Base-by-base conservation (phyloP, 2,888 invertebrate genomes). In the Muschampia plurimacula region DNA sequence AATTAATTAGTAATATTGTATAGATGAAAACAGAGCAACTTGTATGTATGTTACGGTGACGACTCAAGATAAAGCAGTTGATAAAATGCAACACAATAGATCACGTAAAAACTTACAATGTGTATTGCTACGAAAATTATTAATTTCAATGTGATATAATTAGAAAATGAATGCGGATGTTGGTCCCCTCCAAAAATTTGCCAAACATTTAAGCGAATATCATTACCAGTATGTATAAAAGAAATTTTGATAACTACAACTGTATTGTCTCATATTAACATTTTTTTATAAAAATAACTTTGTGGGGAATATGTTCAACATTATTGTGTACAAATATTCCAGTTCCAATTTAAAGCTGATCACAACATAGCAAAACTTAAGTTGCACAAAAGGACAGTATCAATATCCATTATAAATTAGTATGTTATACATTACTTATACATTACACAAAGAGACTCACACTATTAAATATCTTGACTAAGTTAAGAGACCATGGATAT, bases 381-480 rank as follows among this genome's bases (percentile, higher is more conserved):
- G 88, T 93, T 90, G 89, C 92, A 90, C 88, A 88, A 86, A 86
- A 89, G 90, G 91, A 93, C 91, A 92, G 91, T 91, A 91, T 90
- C 86, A 84, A 86, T 87, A 88, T 83, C 84, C 75, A 84, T 87
- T 55, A 55, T 55, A 87, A 88, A 86, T 90, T 91, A 92, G 86
- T 92, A 91, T 87, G 86, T 90, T 89, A 89, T 83, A 90, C 84
- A 86, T 89, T 87, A 91, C 90, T 92, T 92, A 93, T 79, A 89
- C 82, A 85, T 67, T 90, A 87, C 87, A 89, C 82, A 82, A 92
- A 93, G 92, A 94, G 93, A 94, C 93, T 93, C 93, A 87, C 89
- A 89, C 93, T 93, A 93, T 89, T 92, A 92, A 91, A 93, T 93
- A 93, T 91, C 89, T 93, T 94, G 94, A 94, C 94, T 94, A 93